Base-by-base conservation (phyloP, 2,888 invertebrate genomes). In the Eubasilissa splendida region DNA sequence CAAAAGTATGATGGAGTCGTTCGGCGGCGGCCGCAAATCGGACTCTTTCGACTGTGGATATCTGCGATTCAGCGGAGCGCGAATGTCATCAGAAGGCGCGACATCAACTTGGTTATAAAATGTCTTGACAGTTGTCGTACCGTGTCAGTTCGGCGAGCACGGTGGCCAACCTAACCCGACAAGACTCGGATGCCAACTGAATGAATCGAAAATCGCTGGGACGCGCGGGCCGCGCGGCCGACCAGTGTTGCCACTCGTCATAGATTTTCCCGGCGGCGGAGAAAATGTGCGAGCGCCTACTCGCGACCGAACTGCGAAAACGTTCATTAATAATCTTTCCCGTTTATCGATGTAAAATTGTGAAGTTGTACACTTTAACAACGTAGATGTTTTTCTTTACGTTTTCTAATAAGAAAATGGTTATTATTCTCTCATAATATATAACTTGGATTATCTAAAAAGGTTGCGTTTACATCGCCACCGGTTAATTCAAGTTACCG, bases 101-200 rank as follows among this genome's bases (percentile, higher is more conserved):
- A 63, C 74, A 59, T 54, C 33, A 31, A 50, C 12, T 73, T 54
- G 56, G 56, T 73, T 73, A 58, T 22, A 56, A 42, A 42, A 42
- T 33, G 50, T 77, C 76, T 77, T 80, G 80, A 80, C 80, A 80
- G 80, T 77, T 80, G 42, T 42, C 42, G 42, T 60, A 80, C 66
- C 50, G 77, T 80, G 74, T 63, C 77, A 75, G 60, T 68, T 75
- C 81, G 78, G 75, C 66, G 22, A 68, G 81, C 81, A 81, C 78
- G 70, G 42, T 14, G 74, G 65, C 81, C 77, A 81, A 81, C 81
- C 78, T 78, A 14, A 78, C 78, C 81, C 75, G 74, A 75, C 75
- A 31, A 77, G 74, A 73, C 12, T 54, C 73, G 75, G 75, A 76
- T 81, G 78, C 81, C 81, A 81, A 81, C 81, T 81, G 81, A 81